A percentile compares a stretch with the other conserved stretches of the same genome.
Evolutionary conservation across 2,888 invertebrate genomes (phyloP).

Genomic region (Cactoblastis cactorum): DNA sequence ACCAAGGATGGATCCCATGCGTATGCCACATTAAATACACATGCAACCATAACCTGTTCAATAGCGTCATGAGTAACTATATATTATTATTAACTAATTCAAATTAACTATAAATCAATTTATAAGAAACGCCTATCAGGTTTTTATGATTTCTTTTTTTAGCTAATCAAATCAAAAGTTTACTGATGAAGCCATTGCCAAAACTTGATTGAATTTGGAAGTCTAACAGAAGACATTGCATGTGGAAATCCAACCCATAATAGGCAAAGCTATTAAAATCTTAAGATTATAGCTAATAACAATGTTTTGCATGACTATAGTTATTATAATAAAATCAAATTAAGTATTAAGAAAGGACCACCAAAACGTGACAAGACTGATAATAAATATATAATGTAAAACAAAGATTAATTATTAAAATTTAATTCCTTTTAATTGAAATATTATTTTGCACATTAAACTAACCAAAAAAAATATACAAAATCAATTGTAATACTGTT

Average conservation of each 20-base stretch:
- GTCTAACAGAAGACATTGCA: background rate
- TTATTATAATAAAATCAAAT: background rate
- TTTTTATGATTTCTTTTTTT: too few species aligned
- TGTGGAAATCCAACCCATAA: background rate
- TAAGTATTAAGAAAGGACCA: background rate
- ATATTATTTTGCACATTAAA: too few species aligned
- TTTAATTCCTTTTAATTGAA: too few species aligned
- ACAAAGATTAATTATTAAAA: too few species aligned
- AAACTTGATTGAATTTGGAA: background rate
- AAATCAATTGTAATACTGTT: background rate
- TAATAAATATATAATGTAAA: background rate
- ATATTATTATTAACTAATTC: too few species aligned
- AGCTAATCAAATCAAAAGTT: background rate
- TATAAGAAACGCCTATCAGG: too few species aligned
- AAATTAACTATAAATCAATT: too few species aligned
- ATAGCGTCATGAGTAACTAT: too few species aligned
- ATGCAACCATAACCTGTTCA: too few species aligned
- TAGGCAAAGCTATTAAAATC: background rate
- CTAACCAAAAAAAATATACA: too few species aligned
- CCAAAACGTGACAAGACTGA: background rate
- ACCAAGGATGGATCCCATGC: too few species aligned
- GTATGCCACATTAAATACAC: too few species aligned
- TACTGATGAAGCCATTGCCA: background rate
- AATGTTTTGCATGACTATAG: background rate
- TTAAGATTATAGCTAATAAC: background rate